Evolutionary conservation across 2,113 vertebrate genomes (phyloP).

Genomic region (Nestor notabilis): DNA sequence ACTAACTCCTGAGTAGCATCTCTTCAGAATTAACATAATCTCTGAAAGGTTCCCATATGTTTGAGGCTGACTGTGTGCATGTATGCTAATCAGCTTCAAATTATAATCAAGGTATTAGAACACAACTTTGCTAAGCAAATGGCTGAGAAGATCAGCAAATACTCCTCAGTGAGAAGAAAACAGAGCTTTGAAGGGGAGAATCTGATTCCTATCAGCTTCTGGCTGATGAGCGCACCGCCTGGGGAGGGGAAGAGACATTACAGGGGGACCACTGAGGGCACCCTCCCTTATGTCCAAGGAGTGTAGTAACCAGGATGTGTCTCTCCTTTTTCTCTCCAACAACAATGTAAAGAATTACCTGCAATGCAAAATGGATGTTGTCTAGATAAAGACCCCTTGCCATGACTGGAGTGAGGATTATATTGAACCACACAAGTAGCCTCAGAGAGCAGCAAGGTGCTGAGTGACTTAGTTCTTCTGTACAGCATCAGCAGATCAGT

Average conservation of each 20-base stretch:
- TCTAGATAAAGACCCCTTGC: neutral
- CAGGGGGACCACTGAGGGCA: neutral
- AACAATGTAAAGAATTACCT: neutral
- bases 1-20: neutral
- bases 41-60: conserved; percentile 3
- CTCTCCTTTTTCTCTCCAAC: neutral
- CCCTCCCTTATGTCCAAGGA: neutral
- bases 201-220: neutral
- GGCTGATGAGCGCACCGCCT: neutral
- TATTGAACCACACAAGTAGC: neutral
- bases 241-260: neutral
- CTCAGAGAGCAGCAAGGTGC: neutral
- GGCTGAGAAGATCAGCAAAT: conserved; percentile 2
- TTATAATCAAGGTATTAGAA: neutral
- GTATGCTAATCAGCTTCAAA: conserved; percentile 29
- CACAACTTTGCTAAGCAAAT: neutral
- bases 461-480: neutral
- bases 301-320: neutral
- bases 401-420: neutral
- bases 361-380: neutral
- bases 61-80: neutral
- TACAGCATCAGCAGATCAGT: neutral
- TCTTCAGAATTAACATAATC: conserved; percentile 15
- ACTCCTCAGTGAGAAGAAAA: neutral
- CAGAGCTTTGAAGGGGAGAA: neutral